These are phyloP conservation scores for Grapholita molesta DNA, from an alignment of 1,140 invertebrate species.

Conservation along the genomic window DNA sequence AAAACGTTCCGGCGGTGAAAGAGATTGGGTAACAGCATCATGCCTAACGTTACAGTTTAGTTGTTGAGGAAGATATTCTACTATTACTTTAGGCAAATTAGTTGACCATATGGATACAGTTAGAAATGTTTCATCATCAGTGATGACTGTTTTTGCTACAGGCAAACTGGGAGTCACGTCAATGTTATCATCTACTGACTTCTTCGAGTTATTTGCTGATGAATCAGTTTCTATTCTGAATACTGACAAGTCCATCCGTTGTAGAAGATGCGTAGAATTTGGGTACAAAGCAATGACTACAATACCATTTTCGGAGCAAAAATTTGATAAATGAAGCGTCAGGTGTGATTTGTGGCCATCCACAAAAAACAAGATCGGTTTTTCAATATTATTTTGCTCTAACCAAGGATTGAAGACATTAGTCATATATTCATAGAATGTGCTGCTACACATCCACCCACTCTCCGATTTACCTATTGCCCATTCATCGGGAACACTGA, in stretches of 20 bases:
- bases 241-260: conserved; percentile 57
- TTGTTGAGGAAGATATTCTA: not conserved
- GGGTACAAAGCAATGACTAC: conserved; percentile 49
- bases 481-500: conserved; percentile 36
- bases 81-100: not conserved
- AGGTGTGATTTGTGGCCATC: conserved; percentile 66
- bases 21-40: conserved; percentile 27
- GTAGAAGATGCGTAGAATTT: conserved; percentile 60
- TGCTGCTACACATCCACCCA: conserved; percentile 66
- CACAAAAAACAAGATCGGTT: conserved; percentile 55
- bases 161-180: not conserved
- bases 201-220: too few species aligned
- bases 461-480: conserved; percentile 49
- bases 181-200: not conserved
- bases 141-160: too few species aligned
- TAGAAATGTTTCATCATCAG: too few species aligned
- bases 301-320: conserved; percentile 44
- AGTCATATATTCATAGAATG: conserved; percentile 60
- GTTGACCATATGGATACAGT: too few species aligned
- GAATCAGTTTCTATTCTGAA: too few species aligned
- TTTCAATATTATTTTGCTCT: conserved; percentile 39
- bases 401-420: conserved; percentile 27
- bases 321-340: conserved; percentile 34
- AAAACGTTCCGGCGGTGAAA: conserved; percentile 11
- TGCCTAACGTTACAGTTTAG: conserved; percentile 21